Base-by-base conservation (phyloP, 2,888 invertebrate species). In the Endomychus coccineus region DNA sequence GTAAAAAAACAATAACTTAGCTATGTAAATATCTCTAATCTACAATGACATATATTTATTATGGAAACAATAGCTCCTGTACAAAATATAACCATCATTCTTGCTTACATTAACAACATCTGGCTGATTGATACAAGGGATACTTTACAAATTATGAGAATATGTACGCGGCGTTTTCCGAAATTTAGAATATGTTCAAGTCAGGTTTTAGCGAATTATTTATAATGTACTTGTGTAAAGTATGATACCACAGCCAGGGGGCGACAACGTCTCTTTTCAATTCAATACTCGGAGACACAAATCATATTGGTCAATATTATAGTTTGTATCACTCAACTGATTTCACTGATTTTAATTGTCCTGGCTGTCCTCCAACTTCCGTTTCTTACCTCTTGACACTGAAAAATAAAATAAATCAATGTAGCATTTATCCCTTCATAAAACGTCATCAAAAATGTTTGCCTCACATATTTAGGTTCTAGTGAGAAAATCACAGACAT, bases 341-440 rank as follows among this genome's bases (percentile, higher is more conserved):
- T 45, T 48, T 46, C 44, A 48, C 43, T 35, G 27, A 39, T 44
- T 35, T 57, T 58, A 56, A 47, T 61, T 60, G 37, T 57, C 71
- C 19, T 66, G 70, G 9, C 71, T 76, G n/a, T 74, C 80, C 61
- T 80, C 80, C 57, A 74, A 74, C 71, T 81, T 81, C 72, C 80
- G 74, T 61, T 80, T 81, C 66, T 80, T 80, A 52, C 80, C 80
- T 64, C 79, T 73, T 50, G 77, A 70, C 49, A 72, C 70, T 66
- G 65, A 55, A 69, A 59, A 37, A 38, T 45, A 48, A 46, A 40
- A 41, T 21, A 10, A 43, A 16, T 4, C n/a, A 16, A 2, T 14
- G 14, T 16, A 5, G 15, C 5, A 9, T 32, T 16, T n/a, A n/a
- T n/a, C n/a, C n/a, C n/a, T n/a, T n/a, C n/a, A n/a, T n/a, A n/a